Base-by-base conservation (phyloP, 2,113 vertebrate species). In the Datnioides undecimradiatus region DNA sequence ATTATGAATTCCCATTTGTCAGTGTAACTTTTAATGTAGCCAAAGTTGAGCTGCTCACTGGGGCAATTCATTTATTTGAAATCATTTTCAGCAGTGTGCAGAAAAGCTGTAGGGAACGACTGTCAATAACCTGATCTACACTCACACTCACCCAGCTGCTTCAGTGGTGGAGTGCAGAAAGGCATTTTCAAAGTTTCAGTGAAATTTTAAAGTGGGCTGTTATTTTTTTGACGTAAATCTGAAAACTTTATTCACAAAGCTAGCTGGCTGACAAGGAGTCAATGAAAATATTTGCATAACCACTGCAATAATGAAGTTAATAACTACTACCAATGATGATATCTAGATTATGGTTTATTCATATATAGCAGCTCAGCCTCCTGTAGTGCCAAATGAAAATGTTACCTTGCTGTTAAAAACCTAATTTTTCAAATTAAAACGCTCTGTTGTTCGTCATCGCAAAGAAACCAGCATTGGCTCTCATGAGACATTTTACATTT, bases 31-130 rank as follows among this genome's bases (percentile, higher is more conserved):
- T 48, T 73, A 27, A 67, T 80, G 48, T 38, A 38, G 25, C 29
- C 9, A 0, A n/a, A 38, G 33, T 49, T 66, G 55, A 73, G 38
- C 63, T 10, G 31, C 17, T 13, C 11, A 52, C 23, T 69, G 55
- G 29, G 57, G n/a, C n/a, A 33, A 6, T 62, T 76, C 2, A n/a
- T 79, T 77, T 67, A 71, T 80, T 55, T 59, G 4, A 74, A 74
- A 52, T 17, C n/a, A 19, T 41, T 63, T 64, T 54, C 65, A 45
- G 40, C 17, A 9, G 49, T 17, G 14, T 55, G 55, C 25, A 29
- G 16, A 65, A 36, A 77, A 62, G 36, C 58, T n/a, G 27, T 27
- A n/a, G 51, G n/a, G 29, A 59, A 48, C 54, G 8, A 29, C 33
- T 48, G 23, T 55, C 46, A 59, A 57, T 54, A 73, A 23, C n/a